phyloP scores from a whole-genome alignment of 2,797 vertebrate genomes.

The Amblyraja radiata region DNA sequence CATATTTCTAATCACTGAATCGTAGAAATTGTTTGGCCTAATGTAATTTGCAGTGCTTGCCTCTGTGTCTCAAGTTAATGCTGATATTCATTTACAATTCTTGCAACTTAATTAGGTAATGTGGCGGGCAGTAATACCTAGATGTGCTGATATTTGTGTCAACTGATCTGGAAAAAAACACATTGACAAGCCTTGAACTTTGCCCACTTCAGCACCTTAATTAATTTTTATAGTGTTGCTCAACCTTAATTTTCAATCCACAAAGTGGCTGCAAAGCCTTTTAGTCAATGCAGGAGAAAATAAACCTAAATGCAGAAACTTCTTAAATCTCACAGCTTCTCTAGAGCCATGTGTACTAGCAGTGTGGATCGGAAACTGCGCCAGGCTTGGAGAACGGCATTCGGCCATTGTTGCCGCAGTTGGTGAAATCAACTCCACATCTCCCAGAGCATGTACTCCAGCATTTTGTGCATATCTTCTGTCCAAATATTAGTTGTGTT shows the following conservation, averaged over 20 bases:
- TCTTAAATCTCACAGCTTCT: neutral
- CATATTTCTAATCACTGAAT: conserved; percentile 27
- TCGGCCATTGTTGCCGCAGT: neutral
- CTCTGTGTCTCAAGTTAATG: conserved; percentile 30
- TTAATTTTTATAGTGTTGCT: conserved; percentile 34
- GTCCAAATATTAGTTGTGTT: no score
- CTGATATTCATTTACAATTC: conserved; percentile 31
- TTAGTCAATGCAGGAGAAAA: neutral
- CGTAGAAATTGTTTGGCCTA: conserved; percentile 31
- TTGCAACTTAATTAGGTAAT: conserved; percentile 30
- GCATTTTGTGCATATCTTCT: no score
- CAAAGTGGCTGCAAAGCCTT: neutral
- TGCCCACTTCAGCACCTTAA: conserved; percentile 40
- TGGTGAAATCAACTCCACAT: neutral
- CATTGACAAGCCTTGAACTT: conserved; percentile 47
- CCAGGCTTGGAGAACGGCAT: neutral
- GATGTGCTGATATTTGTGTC: conserved; percentile 50
- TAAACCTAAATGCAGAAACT: neutral
- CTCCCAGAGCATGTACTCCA: neutral
- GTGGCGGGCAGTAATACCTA: conserved; percentile 35
- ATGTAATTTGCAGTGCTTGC: conserved; percentile 15
- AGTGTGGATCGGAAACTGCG: neutral
- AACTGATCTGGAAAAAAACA: conserved; percentile 43
- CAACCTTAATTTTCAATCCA: conserved; percentile 32
- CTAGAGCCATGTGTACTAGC: neutral